These are phyloP conservation scores for Ormyrus labotus DNA, from an alignment of 2,888 invertebrate species.

Conservation along the genomic window DNA sequence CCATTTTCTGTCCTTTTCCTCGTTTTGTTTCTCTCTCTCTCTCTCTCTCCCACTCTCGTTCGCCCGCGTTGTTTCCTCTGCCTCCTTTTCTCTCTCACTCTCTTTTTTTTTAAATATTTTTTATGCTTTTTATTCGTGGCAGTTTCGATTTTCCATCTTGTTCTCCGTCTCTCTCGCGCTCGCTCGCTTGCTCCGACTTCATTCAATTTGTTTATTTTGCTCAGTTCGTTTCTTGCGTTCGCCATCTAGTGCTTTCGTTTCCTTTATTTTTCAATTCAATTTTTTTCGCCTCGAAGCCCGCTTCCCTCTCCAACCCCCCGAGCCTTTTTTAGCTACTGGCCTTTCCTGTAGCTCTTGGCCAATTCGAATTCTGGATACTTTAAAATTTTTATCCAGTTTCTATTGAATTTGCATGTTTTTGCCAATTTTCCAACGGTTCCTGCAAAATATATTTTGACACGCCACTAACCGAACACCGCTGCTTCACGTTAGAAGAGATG, in stretches of 20 bases:
- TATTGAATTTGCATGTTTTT: conserved; percentile 21
- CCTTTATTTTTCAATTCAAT: conserved; percentile 45
- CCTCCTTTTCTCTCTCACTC: conserved; percentile 1
- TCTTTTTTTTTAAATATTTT: conserved; percentile 8
- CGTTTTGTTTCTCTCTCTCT: conserved; percentile 10
- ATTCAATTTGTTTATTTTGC: conserved; percentile 56
- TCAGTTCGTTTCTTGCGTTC: conserved; percentile 43
- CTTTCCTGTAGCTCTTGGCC: background rate
- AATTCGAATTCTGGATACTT: conserved; percentile 33
- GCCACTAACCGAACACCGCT: too few species aligned
- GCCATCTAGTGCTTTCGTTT: conserved; percentile 42
- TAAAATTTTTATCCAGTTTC: conserved; percentile 22
- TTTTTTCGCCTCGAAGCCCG: conserved; percentile 13
- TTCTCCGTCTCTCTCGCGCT: conserved; percentile 14
- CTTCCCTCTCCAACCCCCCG: background rate
- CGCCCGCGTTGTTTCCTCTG: background rate
- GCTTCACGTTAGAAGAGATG: too few species aligned
- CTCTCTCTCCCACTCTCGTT: background rate
- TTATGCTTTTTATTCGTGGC: conserved; percentile 38
- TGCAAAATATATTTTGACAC: background rate
- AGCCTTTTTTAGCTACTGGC: background rate
- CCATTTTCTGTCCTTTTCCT: conserved; percentile 48
- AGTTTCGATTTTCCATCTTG: conserved; percentile 56
- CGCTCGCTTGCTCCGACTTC: conserved; percentile 11
- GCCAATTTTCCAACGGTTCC: background rate